These are phyloP conservation scores for Rhineura floridana DNA, from an alignment of 2,113 vertebrate genomes.

Conservation along the genomic window DNA sequence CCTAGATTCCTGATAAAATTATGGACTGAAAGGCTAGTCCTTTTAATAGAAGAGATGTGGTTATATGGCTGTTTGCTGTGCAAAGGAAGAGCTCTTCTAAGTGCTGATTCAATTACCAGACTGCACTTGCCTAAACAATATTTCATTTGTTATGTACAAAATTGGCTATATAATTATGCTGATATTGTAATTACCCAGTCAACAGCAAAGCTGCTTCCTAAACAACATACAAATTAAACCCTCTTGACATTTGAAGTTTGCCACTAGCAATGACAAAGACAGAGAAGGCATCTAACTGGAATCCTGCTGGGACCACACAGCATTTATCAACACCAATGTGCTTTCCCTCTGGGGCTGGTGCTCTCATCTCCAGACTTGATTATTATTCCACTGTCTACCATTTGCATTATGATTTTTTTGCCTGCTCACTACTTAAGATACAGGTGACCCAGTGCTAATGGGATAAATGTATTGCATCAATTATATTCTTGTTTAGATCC, in stretches of 20 bases:
- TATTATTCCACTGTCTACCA: not conserved
- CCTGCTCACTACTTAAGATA: not conserved
- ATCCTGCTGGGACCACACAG: not conserved
- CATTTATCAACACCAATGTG: not conserved
- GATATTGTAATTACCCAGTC: conserved; percentile 16
- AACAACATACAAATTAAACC: conserved; percentile 12
- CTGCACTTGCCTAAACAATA: not conserved
- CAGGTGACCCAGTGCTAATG: not conserved
- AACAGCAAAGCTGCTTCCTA: not conserved
- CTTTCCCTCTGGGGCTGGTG: not conserved
- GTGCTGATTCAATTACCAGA: conserved; percentile 13
- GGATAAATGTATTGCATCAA: not conserved
- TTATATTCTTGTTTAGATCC: not conserved
- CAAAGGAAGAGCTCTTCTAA: conserved; percentile 2
- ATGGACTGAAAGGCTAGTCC: not conserved
- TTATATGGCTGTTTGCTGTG: not conserved
- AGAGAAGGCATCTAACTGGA: not conserved
- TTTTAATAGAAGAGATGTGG: not conserved
- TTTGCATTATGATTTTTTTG: not conserved
- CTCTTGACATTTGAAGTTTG: not conserved
- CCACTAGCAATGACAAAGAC: not conserved
- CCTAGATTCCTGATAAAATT: not conserved
- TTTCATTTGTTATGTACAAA: conserved; percentile 15
- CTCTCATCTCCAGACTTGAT: not conserved
- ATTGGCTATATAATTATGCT: conserved; percentile 22